Conservation (phyloP, 2,113 vertebrate genomes). For the Ahaetulla prasina region DNA sequence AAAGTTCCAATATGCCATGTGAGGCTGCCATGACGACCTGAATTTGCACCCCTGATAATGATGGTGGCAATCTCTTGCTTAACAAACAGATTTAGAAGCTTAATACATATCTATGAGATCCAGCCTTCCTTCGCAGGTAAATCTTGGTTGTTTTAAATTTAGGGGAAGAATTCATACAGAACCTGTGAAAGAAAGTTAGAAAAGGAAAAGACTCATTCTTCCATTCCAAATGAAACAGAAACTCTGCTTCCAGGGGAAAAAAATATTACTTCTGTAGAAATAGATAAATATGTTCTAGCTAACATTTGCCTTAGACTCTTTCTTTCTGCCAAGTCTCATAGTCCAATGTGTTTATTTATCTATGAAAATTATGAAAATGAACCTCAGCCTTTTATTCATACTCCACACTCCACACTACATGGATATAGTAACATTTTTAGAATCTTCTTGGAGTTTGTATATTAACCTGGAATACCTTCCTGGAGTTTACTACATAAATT, state of each 20-base stretch:
- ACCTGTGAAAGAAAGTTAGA: background rate
- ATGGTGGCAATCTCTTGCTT: background rate
- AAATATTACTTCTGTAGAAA: background rate
- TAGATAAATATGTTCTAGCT: background rate
- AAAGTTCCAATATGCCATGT: too few species aligned
- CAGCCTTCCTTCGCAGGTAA: background rate
- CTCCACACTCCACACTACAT: background rate
- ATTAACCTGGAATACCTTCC: background rate
- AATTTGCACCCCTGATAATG: background rate
- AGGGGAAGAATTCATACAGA: background rate
- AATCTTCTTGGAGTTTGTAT: background rate
- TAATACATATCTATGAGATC: background rate
- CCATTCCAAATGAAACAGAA: background rate
- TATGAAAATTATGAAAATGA: background rate
- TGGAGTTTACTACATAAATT: background rate
- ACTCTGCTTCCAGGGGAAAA: background rate
- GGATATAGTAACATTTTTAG: background rate
- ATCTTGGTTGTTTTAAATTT: background rate
- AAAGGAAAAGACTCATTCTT: background rate
- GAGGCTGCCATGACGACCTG: too few species aligned
- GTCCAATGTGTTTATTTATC: background rate
- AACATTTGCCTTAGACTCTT: background rate
- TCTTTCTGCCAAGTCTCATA: background rate
- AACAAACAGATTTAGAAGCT: background rate
- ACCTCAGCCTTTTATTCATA: background rate